Conservation (phyloP, 2,888 invertebrate species). For the Pyralis farinalis region DNA sequence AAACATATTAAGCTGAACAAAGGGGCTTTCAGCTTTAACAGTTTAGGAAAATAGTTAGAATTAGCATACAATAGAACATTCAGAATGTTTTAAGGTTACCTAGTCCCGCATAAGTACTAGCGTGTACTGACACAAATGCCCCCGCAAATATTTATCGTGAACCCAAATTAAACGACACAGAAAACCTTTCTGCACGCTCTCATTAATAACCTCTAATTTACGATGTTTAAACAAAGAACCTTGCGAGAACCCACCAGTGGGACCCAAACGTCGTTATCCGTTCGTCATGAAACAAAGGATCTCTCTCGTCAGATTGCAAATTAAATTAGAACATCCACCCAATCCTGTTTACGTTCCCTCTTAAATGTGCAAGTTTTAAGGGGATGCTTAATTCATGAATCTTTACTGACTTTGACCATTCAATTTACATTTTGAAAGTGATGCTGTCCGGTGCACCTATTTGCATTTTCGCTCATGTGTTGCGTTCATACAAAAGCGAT, state of each 20-base stretch:
- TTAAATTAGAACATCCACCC: slow-evolving; percentile 62
- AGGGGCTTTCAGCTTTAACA: too few species aligned
- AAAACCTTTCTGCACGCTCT: slow-evolving; percentile 42
- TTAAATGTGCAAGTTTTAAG: slow-evolving; percentile 66
- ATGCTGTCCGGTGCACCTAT: slow-evolving; percentile 48
- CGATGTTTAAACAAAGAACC: slow-evolving; percentile 50
- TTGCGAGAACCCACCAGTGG: slow-evolving; percentile 35
- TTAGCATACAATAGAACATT: slow-evolving; percentile 1
- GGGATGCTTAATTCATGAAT: slow-evolving; percentile 72
- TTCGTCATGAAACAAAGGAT: slow-evolving; percentile 58
- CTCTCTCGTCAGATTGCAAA: slow-evolving; percentile 57
- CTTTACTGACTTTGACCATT: slow-evolving; percentile 65
- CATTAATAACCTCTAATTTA: slow-evolving; percentile 59
- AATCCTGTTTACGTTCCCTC: slow-evolving; percentile 55
- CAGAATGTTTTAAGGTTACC: neutral
- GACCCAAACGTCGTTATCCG: slow-evolving; percentile 49
- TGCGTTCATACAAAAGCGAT: slow-evolving; percentile 48
- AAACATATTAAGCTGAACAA: too few species aligned
- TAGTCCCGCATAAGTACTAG: slow-evolving; percentile 1
- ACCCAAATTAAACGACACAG: slow-evolving; percentile 40
- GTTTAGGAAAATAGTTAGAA: slow-evolving; percentile 18
- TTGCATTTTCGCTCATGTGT: slow-evolving; percentile 61
- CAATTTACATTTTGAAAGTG: slow-evolving; percentile 70
- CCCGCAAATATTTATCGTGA: slow-evolving; percentile 40
- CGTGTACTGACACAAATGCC: slow-evolving; percentile 29